Conservation (phyloP, 2,888 invertebrate species). For the Baccha elongata region DNA sequence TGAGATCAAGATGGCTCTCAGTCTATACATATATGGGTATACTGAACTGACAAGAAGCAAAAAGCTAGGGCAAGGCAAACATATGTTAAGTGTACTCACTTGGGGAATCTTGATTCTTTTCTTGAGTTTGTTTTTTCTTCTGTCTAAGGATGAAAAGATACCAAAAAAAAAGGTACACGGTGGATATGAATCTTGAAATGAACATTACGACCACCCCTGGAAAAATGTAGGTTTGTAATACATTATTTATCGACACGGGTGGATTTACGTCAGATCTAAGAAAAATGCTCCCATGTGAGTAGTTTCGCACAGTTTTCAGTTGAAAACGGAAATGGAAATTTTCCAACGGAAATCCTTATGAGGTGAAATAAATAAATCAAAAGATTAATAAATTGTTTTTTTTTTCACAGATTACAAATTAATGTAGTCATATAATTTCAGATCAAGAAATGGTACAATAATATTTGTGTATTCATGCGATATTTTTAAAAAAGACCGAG, state of each 20-base stretch:
- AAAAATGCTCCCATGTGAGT: slow-evolving; percentile 66
- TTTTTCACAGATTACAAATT: background rate
- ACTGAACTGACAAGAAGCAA: slow-evolving; percentile 6
- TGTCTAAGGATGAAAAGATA: slow-evolving; percentile 11
- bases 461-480: no score
- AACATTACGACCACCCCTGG: slow-evolving; percentile 54
- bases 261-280: slow-evolving; percentile 65
- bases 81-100: slow-evolving; percentile 68
- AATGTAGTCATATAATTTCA: no score
- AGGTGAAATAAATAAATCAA: slow-evolving; percentile 22
- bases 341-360: slow-evolving; percentile 27
- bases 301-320: slow-evolving; percentile 54
- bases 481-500: no score
- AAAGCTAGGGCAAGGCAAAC: slow-evolving; percentile 53
- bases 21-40: background rate
- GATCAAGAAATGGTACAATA: no score
- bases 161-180: background rate
- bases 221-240: slow-evolving; percentile 57
- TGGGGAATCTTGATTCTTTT: slow-evolving; percentile 49
- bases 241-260: slow-evolving; percentile 69
- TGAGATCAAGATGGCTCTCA: slow-evolving; percentile 39
- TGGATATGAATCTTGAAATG: slow-evolving; percentile 42
- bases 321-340: slow-evolving; percentile 60
- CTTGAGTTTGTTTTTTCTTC: slow-evolving; percentile 15
- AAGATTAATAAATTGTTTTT: slow-evolving; percentile 13